A percentile compares a stretch with the other conserved stretches of the same genome.
phyloP scores from a whole-genome alignment of 2,113 vertebrate genomes.

The Rhodinocichla rosea region DNA sequence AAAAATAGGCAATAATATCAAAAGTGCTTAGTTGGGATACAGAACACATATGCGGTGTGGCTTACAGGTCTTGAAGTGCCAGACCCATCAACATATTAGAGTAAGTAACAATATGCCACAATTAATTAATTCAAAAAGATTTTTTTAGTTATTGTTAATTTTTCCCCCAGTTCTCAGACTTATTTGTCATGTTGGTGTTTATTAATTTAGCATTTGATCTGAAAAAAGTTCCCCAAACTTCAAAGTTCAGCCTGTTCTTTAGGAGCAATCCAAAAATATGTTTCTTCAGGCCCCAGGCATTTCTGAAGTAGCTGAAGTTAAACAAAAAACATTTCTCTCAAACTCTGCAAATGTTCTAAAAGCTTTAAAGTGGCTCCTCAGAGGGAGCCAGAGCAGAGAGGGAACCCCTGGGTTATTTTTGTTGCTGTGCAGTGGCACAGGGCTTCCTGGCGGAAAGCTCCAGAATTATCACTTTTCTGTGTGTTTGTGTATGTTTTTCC shows the following conservation, averaged over 20 bases:
- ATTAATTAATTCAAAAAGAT: slow-evolving; percentile 54
- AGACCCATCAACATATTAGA: neutral
- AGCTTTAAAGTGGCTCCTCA: slow-evolving; percentile 56
- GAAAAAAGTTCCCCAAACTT: slow-evolving; percentile 54
- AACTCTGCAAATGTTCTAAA: slow-evolving; percentile 59
- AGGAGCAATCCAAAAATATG: slow-evolving; percentile 69
- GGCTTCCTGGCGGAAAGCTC: slow-evolving; percentile 46
- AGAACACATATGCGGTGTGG: neutral
- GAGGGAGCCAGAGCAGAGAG: neutral
- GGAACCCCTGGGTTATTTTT: slow-evolving; percentile 51
- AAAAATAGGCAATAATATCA: neutral
- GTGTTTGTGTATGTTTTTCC: slow-evolving; percentile 46
- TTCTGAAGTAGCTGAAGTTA: slow-evolving; percentile 67
- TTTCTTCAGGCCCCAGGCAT: slow-evolving; percentile 68
- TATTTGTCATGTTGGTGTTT: slow-evolving; percentile 61
- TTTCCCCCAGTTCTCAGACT: neutral
- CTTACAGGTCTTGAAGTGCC: neutral
- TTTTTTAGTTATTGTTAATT: slow-evolving; percentile 32
- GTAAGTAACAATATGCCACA: slow-evolving; percentile 11
- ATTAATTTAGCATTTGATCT: slow-evolving; percentile 65
- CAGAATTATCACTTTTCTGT: slow-evolving; percentile 31
- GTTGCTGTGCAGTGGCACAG: slow-evolving; percentile 17
- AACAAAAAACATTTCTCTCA: slow-evolving; percentile 59
- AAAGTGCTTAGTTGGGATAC: neutral
- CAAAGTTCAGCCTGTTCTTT: slow-evolving; percentile 67